Percentiles rank a stretch among this genome's conserved stretches.
These are phyloP conservation scores for Thaumatotibia leucotreta DNA, from an alignment of 1,140 invertebrate species.

Conservation along the genomic window DNA sequence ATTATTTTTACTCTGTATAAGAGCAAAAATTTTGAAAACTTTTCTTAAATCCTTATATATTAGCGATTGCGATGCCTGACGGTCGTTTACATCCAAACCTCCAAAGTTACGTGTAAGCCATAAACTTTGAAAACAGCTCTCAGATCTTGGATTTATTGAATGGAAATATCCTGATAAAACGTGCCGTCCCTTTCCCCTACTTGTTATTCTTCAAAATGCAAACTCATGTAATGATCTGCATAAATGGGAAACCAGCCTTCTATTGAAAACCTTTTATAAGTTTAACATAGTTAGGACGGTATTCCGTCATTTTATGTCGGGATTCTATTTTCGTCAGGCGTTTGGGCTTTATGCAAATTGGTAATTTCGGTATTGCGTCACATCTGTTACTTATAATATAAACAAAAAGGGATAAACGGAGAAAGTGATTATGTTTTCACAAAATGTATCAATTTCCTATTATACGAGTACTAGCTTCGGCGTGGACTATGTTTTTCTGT, in stretches of 20 bases:
- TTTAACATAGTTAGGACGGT: conserved; percentile 4
- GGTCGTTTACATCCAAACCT: neutral
- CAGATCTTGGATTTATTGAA: conserved; percentile 13
- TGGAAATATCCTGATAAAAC: conserved; percentile 13
- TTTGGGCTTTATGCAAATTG: neutral
- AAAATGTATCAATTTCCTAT: too few species aligned
- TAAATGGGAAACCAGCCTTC: conserved; percentile 5
- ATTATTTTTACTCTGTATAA: too few species aligned
- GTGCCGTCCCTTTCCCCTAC: neutral
- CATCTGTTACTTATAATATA: neutral
- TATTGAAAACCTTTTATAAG: conserved; percentile 11
- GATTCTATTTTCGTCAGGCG: neutral
- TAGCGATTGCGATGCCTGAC: neutral
- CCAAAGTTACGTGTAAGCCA: conserved; percentile 5
- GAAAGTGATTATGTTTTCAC: too few species aligned
- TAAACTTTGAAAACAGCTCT: conserved; percentile 13
- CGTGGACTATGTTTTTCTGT: too few species aligned
- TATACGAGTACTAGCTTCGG: too few species aligned
- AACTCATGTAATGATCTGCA: conserved; percentile 13
- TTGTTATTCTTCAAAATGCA: conserved; percentile 13
- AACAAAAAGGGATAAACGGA: too few species aligned
- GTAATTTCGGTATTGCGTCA: neutral
- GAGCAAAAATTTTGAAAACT: neutral
- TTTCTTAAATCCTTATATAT: neutral
- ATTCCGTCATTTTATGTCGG: conserved; percentile 6